phyloP scores from a whole-genome alignment of 2,888 invertebrate species.

The Phyto melanocephala region DNA sequence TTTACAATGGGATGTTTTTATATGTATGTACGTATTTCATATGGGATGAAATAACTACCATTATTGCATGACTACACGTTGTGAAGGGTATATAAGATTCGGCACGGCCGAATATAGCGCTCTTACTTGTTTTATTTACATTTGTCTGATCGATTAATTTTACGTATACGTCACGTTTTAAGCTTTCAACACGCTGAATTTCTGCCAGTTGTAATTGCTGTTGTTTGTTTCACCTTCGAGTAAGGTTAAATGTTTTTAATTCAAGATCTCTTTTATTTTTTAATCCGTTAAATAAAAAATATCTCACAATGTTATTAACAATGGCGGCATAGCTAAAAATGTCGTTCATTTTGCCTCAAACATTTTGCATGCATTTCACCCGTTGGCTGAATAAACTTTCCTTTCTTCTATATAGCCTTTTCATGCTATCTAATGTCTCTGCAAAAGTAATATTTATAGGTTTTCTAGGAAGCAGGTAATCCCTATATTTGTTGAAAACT shows the following conservation, averaged over 20 bases:
- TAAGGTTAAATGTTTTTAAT: conserved; percentile 9
- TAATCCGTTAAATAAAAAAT: conserved; percentile 47
- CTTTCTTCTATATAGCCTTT: neutral
- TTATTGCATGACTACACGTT: too few species aligned
- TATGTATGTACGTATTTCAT: too few species aligned
- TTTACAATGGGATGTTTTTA: too few species aligned
- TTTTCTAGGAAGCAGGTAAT: conserved; percentile 49
- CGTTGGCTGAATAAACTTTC: conserved; percentile 13
- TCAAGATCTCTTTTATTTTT: neutral
- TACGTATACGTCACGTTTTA: neutral
- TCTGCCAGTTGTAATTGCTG: conserved; percentile 18
- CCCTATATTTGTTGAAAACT: conserved; percentile 47
- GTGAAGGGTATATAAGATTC: too few species aligned
- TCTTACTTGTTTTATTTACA: too few species aligned
- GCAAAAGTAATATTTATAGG: conserved; percentile 11
- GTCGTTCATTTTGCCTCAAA: neutral
- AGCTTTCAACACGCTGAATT: neutral
- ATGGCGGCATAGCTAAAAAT: conserved; percentile 27
- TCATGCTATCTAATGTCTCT: too few species aligned
- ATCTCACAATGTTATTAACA: conserved; percentile 50
- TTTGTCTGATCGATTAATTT: neutral
- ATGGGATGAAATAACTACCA: too few species aligned
- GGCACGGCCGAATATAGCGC: too few species aligned
- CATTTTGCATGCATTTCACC: conserved; percentile 40
- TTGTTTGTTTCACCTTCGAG: neutral